These are phyloP conservation scores for Phymatocera aterrima DNA, from an alignment of 2,888 invertebrate genomes.

Conservation along the genomic window DNA sequence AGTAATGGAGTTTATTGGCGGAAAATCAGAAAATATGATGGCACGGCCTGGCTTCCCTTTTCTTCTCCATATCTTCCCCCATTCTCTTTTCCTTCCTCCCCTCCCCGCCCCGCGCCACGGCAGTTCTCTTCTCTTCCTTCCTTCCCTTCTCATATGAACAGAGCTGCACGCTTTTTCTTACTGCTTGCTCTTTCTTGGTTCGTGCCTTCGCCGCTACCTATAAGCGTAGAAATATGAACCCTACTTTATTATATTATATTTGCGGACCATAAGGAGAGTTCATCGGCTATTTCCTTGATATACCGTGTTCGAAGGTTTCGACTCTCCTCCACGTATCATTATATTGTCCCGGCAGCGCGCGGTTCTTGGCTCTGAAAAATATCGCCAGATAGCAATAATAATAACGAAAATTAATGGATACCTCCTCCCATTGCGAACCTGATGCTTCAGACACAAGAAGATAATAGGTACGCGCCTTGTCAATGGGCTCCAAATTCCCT, in stretches of 20 bases:
- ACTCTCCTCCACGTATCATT: slow-evolving; percentile 5
- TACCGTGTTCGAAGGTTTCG: slow-evolving; percentile 61
- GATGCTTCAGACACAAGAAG: neutral
- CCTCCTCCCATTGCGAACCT: neutral
- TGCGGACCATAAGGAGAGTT: slow-evolving; percentile 71
- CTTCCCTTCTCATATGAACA: slow-evolving; percentile 38
- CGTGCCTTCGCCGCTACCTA: slow-evolving; percentile 59
- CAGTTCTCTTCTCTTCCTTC: neutral
- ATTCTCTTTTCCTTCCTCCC: slow-evolving; percentile 30
- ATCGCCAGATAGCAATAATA: neutral
- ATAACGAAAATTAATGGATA: neutral
- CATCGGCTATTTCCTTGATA: slow-evolving; percentile 71
- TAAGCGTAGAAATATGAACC: slow-evolving; percentile 71
- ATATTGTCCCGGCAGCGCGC: slow-evolving; percentile 2
- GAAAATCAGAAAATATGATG: slow-evolving; percentile 74
- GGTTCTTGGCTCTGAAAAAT: neutral
- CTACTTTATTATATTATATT: slow-evolving; percentile 74
- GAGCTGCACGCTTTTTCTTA: slow-evolving; percentile 30
- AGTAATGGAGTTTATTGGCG: slow-evolving; percentile 74
- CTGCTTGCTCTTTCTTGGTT: slow-evolving; percentile 37
- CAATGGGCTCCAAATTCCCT: neutral
- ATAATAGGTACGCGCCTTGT: neutral
- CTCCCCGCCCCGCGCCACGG: too few relatives aligned
- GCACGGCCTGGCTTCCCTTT: slow-evolving; percentile 55
- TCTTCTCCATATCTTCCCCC: slow-evolving; percentile 49